Conservation (phyloP, 1,140 invertebrate genomes). For the Matsumurasca onukii region DNA sequence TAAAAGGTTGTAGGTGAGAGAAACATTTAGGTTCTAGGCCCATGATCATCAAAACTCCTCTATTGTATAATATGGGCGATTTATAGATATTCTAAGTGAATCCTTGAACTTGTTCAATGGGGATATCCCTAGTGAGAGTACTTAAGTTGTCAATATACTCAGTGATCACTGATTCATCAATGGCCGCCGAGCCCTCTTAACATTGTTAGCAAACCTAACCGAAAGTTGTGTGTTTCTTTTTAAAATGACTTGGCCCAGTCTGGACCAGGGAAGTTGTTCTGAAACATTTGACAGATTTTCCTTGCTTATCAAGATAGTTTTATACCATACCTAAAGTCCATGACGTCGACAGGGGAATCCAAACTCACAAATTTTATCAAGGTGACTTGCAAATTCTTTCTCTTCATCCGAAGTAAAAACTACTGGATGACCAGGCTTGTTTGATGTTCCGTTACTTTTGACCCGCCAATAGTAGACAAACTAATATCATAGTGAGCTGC, state of each 20-base stretch:
- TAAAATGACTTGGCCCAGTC: conserved; percentile 43
- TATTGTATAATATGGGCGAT: too few relatives aligned
- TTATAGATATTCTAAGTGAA: too few relatives aligned
- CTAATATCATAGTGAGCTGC: conserved; percentile 27
- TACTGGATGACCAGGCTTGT: conserved; percentile 23
- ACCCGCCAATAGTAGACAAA: conserved; percentile 29
- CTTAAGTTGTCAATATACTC: conserved; percentile 44
- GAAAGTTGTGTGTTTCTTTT: conserved; percentile 39
- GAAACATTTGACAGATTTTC: conserved; percentile 34
- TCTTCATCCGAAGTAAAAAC: conserved; percentile 28
- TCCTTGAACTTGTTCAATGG: too few relatives aligned
- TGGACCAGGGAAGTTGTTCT: conserved; percentile 44
- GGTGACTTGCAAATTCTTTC: conserved; percentile 12
- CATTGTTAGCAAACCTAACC: conserved; percentile 41
- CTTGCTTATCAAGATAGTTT: conserved; percentile 16
- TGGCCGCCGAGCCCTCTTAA: conserved; percentile 42
- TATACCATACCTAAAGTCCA: conserved; percentile 27
- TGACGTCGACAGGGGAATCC: conserved; percentile 27
- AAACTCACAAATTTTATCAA: conserved; percentile 21
- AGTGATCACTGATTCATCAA: conserved; percentile 34
- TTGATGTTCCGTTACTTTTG: not conserved
- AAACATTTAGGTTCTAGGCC: too few relatives aligned
- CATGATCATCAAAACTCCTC: too few relatives aligned
- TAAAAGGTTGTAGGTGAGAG: too few relatives aligned
- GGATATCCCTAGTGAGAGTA: conserved; percentile 42